These are phyloP conservation scores for Calliopsis andreniformis DNA, from an alignment of 1,140 invertebrate species.

Conservation along the genomic window DNA sequence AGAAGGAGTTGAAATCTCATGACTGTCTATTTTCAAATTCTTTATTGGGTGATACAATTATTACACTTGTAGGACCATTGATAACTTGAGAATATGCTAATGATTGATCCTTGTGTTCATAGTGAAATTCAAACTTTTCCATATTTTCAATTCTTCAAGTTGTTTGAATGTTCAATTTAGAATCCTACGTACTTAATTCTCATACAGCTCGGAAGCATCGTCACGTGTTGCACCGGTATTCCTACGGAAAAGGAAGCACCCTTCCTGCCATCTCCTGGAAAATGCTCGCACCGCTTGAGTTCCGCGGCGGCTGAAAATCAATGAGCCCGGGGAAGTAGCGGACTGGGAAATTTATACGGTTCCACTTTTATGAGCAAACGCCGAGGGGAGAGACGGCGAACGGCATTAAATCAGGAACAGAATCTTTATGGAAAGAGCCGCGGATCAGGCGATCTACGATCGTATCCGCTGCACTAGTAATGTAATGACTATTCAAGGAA, in stretches of 20 bases:
- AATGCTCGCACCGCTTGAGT: conserved; percentile 43
- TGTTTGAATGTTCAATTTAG: too few species aligned
- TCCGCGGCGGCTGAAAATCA: conserved; percentile 53
- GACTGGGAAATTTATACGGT: conserved; percentile 45
- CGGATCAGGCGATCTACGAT: conserved; percentile 21
- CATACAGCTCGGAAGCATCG: background rate
- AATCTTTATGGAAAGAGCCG: conserved; percentile 29
- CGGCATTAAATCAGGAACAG: conserved; percentile 35
- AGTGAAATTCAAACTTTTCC: too few species aligned
- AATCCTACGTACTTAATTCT: too few species aligned
- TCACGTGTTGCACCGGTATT: conserved; percentile 2
- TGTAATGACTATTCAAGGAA: conserved; percentile 30
- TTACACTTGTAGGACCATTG: too few species aligned
- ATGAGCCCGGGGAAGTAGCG: conserved; percentile 54
- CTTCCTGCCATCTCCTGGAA: conserved; percentile 59
- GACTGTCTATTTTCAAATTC: too few species aligned
- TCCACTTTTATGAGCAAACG: conserved; percentile 46
- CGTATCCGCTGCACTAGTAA: conserved; percentile 21
- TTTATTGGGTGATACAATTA: too few species aligned
- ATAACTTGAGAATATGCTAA: too few species aligned
- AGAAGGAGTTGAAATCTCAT: too few species aligned
- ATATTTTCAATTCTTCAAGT: background rate
- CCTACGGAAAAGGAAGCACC: conserved; percentile 30
- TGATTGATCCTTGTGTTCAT: too few species aligned
- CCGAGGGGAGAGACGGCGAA: background rate